Conservation (phyloP, 2,888 invertebrate species). For the Orchesellides sinensis region DNA sequence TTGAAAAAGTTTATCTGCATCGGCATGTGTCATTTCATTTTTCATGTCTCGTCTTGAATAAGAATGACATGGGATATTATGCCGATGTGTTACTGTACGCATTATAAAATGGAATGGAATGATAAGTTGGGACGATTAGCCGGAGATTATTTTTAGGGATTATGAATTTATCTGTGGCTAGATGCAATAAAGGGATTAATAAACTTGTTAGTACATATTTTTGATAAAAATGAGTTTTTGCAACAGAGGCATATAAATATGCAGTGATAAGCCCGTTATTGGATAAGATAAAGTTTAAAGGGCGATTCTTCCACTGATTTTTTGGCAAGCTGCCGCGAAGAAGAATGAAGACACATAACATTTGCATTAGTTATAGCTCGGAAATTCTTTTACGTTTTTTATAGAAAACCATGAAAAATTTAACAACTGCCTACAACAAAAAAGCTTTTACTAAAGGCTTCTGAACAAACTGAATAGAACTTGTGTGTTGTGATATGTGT, state of each 20-base stretch:
- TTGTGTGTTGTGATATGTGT: no score
- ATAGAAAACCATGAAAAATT: not conserved
- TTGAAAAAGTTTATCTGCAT: constrained; percentile 40
- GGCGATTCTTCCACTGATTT: not conserved
- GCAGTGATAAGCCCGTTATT: not conserved
- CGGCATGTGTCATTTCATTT: constrained; percentile 60
- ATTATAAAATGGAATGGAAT: not conserved
- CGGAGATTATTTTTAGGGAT: not conserved
- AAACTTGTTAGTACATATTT: not conserved
- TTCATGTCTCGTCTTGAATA: constrained; percentile 10
- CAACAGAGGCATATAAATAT: not conserved
- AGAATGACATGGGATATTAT: not conserved
- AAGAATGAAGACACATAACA: not conserved
- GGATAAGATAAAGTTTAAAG: no score
- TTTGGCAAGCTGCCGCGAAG: constrained; percentile 18
- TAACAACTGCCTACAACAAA: not conserved
- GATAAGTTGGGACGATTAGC: not conserved
- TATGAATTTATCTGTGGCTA: not conserved
- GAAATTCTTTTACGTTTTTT: not conserved
- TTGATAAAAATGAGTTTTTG: not conserved
- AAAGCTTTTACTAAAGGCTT: not conserved
- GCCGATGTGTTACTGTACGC: not conserved
- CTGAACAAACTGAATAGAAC: not conserved
- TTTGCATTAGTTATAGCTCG: not conserved
- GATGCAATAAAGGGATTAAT: not conserved